Conservation (phyloP, 1,140 invertebrate species). For the Rhyacophila brunnea region DNA sequence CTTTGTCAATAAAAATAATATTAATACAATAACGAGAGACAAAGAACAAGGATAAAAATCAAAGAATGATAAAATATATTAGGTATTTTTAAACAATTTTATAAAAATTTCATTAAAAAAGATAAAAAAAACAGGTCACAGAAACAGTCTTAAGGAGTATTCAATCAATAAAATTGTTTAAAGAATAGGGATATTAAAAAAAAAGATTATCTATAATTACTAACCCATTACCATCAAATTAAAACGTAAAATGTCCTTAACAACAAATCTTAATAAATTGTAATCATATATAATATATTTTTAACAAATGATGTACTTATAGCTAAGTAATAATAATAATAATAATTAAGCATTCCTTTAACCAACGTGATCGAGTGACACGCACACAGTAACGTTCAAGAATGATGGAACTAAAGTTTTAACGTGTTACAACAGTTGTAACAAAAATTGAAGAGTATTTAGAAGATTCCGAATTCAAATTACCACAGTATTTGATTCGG, state of each 20-base stretch:
- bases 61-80: conserved; percentile 32
- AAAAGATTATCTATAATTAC: conserved; percentile 25
- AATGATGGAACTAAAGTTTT: no score
- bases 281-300: conserved; percentile 22
- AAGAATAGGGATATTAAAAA: conserved; percentile 23
- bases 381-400: no score
- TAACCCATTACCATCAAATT: conserved; percentile 29
- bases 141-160: conserved; percentile 37
- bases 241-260: conserved; percentile 24
- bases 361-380: no score
- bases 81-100: conserved; percentile 33
- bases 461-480: no score
- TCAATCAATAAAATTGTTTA: conserved; percentile 32
- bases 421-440: no score
- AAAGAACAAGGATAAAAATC: conserved; percentile 31
- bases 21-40: conserved; percentile 32
- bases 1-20: conserved; percentile 26
- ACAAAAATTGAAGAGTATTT: no score
- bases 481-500: no score
- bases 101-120: conserved; percentile 32
- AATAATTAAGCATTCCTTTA: no score
- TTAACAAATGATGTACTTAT: conserved; percentile 17
- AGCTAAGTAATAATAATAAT: conserved; percentile 2
- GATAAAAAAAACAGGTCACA: conserved; percentile 36
- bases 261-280: conserved; percentile 29